Base-by-base conservation (phyloP, 2,888 invertebrate genomes). In the Coecobrya sp. region DNA sequence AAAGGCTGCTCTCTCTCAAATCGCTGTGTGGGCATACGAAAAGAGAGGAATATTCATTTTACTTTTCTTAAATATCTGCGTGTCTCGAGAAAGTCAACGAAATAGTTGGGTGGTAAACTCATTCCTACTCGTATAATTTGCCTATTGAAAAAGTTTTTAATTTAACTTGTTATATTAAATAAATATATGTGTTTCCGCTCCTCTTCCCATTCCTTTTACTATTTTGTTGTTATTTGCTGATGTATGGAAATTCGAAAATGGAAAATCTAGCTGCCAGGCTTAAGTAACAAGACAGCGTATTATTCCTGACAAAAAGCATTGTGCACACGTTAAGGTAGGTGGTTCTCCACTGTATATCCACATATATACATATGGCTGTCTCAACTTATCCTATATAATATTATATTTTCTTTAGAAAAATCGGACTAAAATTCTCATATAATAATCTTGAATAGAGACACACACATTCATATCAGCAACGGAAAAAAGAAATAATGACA, bases 141-240 rank as follows among this genome's bases (percentile, higher is more conserved):
- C 73, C 73, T 45, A 45, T 76, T 76, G 22, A 76, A 45, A 45
- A 76, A 76, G 73, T 76, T 76, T 76, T 45, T 76, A 76, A 76
- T 76, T 76, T 19, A 42, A 42, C 70, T 45, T 45, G 42, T 76
- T 76, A 76, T 76, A 45, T 68, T 76, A 45, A 45, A 45, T 42
- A 76, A 45, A 22, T 76, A 76, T 70, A 25, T 76, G 68, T 76
- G 42, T 45, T 8, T 45, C 73, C 45, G 73, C 45, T 25, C 45
- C 22, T 19, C 13, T 30, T 68, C 68, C n/a, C n/a, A 19, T 62
- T 76, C 73, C 73, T 76, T 76, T 19, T 73, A 36, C 5, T 36
- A 10, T 36, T 36, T 30, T 70, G 30, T 73, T 73, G 73, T 19
- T 76, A 49, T 22, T 76, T 76, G 22, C 73, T 22, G 22, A 70